Conservation (phyloP, 2,888 invertebrate genomes). For the Andrena dorsata region DNA sequence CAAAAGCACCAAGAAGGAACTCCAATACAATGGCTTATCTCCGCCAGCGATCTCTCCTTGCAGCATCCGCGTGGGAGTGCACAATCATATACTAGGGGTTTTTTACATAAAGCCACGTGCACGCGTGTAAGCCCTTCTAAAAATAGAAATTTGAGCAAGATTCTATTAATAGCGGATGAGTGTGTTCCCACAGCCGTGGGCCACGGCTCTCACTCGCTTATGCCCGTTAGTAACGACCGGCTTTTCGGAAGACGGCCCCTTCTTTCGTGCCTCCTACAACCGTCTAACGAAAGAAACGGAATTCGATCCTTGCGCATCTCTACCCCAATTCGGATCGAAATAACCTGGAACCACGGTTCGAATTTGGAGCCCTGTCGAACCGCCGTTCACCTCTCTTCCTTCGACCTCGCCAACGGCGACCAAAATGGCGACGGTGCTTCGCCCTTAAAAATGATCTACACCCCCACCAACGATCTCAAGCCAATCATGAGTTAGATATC, state of each 20-base stretch:
- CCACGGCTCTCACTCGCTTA: slow-evolving; percentile 57
- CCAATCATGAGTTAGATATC: neutral
- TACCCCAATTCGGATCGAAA: slow-evolving; percentile 30
- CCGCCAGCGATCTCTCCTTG: neutral
- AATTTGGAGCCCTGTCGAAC: slow-evolving; percentile 1
- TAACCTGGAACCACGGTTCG: slow-evolving; percentile 27
- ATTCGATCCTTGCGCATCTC: slow-evolving; percentile 50
- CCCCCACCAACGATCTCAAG: neutral
- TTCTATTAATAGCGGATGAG: slow-evolving; percentile 86
- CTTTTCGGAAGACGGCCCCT: slow-evolving; percentile 51
- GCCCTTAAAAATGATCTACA: neutral
- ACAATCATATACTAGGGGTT: slow-evolving; percentile 47
- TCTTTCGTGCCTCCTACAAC: slow-evolving; percentile 35
- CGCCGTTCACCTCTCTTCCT: neutral
- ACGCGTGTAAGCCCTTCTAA: slow-evolving; percentile 75
- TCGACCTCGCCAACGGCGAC: neutral
- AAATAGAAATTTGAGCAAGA: slow-evolving; percentile 86
- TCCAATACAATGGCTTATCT: slow-evolving; percentile 26
- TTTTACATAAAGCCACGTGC: slow-evolving; percentile 70
- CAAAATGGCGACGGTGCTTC: neutral
- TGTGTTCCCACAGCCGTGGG: slow-evolving; percentile 73
- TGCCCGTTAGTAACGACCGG: slow-evolving; percentile 48
- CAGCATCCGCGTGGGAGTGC: slow-evolving; percentile 47
- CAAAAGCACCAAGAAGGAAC: neutral
- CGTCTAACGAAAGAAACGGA: slow-evolving; percentile 51